These are phyloP conservation scores for Tachina fera DNA, from an alignment of 2,888 invertebrate genomes.

Conservation along the genomic window DNA sequence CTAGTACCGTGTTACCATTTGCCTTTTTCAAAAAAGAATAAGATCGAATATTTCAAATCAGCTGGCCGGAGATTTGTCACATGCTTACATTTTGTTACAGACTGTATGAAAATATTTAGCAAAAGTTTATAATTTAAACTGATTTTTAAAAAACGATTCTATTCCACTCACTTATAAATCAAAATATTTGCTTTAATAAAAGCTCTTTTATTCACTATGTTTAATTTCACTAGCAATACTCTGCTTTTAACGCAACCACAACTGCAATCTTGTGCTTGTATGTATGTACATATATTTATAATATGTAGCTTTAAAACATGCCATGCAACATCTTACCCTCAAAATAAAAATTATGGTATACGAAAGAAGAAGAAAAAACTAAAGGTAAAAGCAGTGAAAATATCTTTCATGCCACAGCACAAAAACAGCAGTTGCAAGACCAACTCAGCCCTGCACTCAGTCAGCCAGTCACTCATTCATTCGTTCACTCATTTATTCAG, in stretches of 20 bases:
- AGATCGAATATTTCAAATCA: no score
- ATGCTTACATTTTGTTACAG: no score
- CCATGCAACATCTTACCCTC: slow-evolving; percentile 52
- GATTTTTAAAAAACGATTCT: no score
- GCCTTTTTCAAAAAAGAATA: no score
- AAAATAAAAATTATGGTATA: slow-evolving; percentile 23
- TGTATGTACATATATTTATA: not conserved
- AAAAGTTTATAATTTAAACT: no score
- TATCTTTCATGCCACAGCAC: slow-evolving; percentile 8
- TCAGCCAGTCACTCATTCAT: slow-evolving; percentile 31
- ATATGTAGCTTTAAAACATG: slow-evolving; percentile 38
- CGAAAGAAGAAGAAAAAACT: slow-evolving; percentile 10
- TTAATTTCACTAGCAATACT: no score
- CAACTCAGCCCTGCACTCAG: slow-evolving; percentile 43
- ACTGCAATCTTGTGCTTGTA: not conserved
- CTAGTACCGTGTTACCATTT: no score
- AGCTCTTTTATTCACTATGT: not conserved
- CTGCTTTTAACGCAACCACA: not conserved
- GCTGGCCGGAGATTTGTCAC: no score
- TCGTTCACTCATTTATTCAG: slow-evolving; percentile 26
- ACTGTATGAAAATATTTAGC: no score
- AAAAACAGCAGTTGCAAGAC: slow-evolving; percentile 32
- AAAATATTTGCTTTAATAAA: not conserved
- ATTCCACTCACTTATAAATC: no score
- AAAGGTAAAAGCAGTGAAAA: slow-evolving; percentile 37